A percentile compares a stretch with the other conserved stretches of the same genome.
These are phyloP conservation scores for Drosophila sucinea DNA, from an alignment of 1,140 invertebrate genomes.

Conservation along the genomic window DNA sequence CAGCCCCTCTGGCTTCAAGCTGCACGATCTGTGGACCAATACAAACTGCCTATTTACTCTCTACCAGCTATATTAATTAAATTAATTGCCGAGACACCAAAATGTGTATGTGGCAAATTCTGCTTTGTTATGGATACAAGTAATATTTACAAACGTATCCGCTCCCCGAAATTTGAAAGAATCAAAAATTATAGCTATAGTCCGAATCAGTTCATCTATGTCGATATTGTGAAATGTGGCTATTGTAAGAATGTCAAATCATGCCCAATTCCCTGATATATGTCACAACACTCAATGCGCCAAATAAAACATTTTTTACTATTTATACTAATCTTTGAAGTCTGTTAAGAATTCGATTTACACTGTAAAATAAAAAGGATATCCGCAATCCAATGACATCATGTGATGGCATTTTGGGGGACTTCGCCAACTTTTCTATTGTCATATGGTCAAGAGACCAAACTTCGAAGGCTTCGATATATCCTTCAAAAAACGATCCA, in stretches of 20 bases:
- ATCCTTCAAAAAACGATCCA: too few species aligned
- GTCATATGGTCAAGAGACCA: too few species aligned
- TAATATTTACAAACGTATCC: constrained; percentile 51
- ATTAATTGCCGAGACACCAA: constrained; percentile 70
- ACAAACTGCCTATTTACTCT: constrained; percentile 59
- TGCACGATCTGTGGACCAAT: constrained; percentile 49
- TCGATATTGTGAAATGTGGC: constrained; percentile 53
- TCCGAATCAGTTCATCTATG: constrained; percentile 74
- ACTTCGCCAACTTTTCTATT: too few species aligned
- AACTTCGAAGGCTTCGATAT: too few species aligned
- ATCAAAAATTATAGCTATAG: constrained; percentile 75
- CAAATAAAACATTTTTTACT: background rate
- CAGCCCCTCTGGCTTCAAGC: constrained; percentile 61
- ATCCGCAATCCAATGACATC: too few species aligned
- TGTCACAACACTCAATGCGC: background rate
- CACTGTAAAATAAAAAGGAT: too few species aligned
- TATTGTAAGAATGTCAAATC: background rate
- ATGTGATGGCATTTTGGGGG: too few species aligned
- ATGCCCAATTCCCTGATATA: background rate
- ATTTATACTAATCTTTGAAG: background rate
- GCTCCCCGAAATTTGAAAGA: constrained; percentile 57
- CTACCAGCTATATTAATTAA: constrained; percentile 72
- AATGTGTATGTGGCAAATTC: constrained; percentile 70
- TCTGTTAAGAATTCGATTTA: too few species aligned
- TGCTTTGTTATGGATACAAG: constrained; percentile 52